Conservation (phyloP, 30 jellyfish, hydroid and myxozoan genomes). For the Hydra vulgaris region DNA sequence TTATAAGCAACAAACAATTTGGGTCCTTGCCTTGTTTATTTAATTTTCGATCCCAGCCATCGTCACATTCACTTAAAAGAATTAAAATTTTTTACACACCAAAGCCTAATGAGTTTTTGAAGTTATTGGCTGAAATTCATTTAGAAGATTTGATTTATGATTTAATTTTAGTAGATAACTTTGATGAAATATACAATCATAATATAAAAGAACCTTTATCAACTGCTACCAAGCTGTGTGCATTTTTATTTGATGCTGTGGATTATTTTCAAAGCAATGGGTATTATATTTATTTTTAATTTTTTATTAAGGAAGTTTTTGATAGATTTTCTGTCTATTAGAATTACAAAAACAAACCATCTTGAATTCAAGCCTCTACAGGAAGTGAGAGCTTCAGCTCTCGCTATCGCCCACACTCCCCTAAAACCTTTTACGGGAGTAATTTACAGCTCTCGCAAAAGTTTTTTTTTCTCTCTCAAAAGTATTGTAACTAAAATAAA, state of each 20-base stretch:
- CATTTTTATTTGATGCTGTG: slow-evolving; percentile 18
- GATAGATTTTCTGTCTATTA: too few species aligned
- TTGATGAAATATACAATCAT: slow-evolving; percentile 9
- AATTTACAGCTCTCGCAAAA: too few species aligned
- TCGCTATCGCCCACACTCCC: too few species aligned
- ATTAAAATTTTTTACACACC: slow-evolving; percentile 26
- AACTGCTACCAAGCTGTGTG: slow-evolving; percentile 14
- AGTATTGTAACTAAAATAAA: too few species aligned
- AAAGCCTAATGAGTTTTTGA: slow-evolving; percentile 7
- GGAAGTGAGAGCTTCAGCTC: too few species aligned
- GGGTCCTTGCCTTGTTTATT: slow-evolving; percentile 13
- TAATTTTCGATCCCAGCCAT: slow-evolving; percentile 16
- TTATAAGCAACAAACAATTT: background rate
- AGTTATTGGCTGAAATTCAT: slow-evolving; percentile 1
- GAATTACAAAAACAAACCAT: too few species aligned
- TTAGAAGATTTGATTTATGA: background rate
- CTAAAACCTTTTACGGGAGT: too few species aligned
- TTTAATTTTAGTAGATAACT: slow-evolving; percentile 20
- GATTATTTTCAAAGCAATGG: background rate
- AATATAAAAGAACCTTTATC: background rate
- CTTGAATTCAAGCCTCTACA: too few species aligned
- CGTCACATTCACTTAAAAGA: background rate
- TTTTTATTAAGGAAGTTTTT: background rate
- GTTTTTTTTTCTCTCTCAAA: too few species aligned
- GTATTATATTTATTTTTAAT: slow-evolving; percentile 5